These are phyloP conservation scores for Mormyrops boulengeri DNA, from an alignment of 2,797 vertebrate species.

Conservation along the genomic window DNA sequence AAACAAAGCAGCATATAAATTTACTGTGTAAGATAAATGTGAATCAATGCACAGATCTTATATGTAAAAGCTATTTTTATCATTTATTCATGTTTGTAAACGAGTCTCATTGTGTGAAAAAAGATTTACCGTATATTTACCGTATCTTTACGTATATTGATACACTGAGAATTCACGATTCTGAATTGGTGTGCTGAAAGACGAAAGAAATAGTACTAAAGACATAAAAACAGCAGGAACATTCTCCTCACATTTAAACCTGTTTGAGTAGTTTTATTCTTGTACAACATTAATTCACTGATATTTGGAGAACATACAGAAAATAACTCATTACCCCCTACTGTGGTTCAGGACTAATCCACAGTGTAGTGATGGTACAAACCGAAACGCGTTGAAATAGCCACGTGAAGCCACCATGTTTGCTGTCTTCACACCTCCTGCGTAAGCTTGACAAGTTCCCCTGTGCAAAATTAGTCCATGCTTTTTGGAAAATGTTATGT, in stretches of 20 bases:
- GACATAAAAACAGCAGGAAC: background rate
- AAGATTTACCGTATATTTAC: background rate
- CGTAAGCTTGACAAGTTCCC: background rate
- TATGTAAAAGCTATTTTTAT: background rate
- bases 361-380: background rate
- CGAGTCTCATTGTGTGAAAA: background rate
- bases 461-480: background rate
- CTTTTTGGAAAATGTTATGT: constrained; percentile 1
- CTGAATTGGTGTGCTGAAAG: background rate
- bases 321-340: background rate
- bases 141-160: background rate
- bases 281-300: background rate
- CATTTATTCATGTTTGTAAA: background rate
- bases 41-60: background rate
- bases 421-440: background rate
- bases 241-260: background rate
- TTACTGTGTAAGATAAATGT: background rate
- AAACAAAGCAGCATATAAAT: background rate
- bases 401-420: background rate
- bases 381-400: background rate
- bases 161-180: background rate
- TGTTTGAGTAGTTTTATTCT: background rate
- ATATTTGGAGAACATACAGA: background rate
- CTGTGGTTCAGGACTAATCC: background rate
- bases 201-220: background rate